Percentiles rank a stretch among this genome's conserved stretches.
Conservation (phyloP, 2,113 vertebrate genomes). For the Naja naja region DNA sequence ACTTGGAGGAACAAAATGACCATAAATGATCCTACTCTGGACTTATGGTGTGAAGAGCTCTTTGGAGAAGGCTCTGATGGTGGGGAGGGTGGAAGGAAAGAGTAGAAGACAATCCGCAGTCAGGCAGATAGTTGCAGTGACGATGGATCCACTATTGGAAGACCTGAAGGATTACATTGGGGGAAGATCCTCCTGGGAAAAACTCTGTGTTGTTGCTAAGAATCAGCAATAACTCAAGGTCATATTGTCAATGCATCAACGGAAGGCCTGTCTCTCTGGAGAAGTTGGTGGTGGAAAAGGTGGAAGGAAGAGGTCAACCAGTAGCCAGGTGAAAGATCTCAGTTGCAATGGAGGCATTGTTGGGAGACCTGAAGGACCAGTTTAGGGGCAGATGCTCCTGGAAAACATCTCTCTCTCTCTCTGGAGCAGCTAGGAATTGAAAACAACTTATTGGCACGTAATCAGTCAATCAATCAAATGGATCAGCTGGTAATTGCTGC, state of each 20-base stretch:
- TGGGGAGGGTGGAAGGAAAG: not conserved
- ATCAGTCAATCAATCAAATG: not conserved
- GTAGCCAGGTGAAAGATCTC: not conserved
- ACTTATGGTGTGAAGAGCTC: not conserved
- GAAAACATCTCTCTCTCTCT: not conserved
- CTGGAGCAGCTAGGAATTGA: not conserved
- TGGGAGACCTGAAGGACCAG: not conserved
- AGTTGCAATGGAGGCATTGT: not conserved
- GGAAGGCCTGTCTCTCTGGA: too few species aligned
- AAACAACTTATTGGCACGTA: not conserved
- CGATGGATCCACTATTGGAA: not conserved
- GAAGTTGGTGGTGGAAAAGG: not conserved
- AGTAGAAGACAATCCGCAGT: not conserved
- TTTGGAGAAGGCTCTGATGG: not conserved
- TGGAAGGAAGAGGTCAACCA: not conserved
- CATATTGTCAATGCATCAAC: not conserved
- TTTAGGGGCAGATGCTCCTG: not conserved
- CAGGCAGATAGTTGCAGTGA: not conserved
- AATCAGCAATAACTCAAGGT: not conserved
- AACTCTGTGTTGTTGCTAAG: not conserved
- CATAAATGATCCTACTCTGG: not conserved
- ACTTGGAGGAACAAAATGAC: not conserved
- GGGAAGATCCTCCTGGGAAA: not conserved
- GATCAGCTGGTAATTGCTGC: not conserved
- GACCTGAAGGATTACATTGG: not conserved